Conservation (phyloP, 2,797 vertebrate genomes). For the Ctenopoma kingsleyae region DNA sequence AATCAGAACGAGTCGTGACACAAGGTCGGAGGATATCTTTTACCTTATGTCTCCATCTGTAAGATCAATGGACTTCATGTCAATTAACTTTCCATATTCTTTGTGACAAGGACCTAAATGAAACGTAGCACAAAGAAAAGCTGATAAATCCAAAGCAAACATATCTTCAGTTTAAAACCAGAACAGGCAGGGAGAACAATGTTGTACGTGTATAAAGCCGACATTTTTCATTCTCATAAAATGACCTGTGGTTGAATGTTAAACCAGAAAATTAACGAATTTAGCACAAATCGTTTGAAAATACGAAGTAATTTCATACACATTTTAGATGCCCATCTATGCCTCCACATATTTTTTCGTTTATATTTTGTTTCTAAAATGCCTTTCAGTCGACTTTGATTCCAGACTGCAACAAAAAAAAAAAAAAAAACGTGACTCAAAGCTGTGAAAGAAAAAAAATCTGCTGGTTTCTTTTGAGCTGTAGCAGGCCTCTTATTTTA, state of each 20-base stretch:
- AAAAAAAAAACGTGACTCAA: slow-evolving; percentile 54
- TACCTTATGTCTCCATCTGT: slow-evolving; percentile 61
- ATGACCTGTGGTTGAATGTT: not conserved
- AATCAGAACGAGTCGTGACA: slow-evolving; percentile 83
- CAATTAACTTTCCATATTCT: slow-evolving; percentile 33
- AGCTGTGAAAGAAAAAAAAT: slow-evolving; percentile 23
- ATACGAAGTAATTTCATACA: not conserved
- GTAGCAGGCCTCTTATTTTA: slow-evolving; percentile 34
- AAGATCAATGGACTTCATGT: slow-evolving; percentile 67
- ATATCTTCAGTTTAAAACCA: slow-evolving; percentile 5
- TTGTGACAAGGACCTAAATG: slow-evolving; percentile 24
- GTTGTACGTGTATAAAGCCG: not conserved
- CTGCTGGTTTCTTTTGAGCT: slow-evolving; percentile 30
- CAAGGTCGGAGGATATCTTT: slow-evolving; percentile 77
- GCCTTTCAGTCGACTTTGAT: slow-evolving; percentile 16
- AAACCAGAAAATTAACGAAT: not conserved
- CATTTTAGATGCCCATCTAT: not conserved
- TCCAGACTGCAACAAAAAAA: slow-evolving; percentile 29
- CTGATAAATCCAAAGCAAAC: slow-evolving; percentile 6
- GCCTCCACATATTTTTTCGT: not conserved
- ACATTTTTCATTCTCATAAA: slow-evolving; percentile 8
- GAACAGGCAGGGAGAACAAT: not conserved
- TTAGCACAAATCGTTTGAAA: not conserved
- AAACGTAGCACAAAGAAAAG: slow-evolving; percentile 9
- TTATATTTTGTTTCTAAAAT: slow-evolving; percentile 8